Conservation (phyloP, 2,888 invertebrate species). For the Teleogryllus oceanicus region DNA sequence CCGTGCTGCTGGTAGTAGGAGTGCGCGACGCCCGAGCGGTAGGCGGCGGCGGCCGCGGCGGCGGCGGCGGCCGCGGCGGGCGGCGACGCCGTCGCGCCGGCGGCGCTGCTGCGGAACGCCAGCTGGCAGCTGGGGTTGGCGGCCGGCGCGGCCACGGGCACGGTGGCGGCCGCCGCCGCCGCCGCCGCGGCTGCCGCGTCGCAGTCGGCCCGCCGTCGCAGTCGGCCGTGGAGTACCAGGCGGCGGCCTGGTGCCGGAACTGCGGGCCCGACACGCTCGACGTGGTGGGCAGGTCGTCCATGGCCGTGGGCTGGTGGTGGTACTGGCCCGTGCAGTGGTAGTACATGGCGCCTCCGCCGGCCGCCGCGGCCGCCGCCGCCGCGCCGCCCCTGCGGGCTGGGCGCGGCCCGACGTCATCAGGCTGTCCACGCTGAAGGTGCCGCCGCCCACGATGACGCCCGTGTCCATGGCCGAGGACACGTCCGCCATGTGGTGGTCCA, state of each 20-base stretch:
- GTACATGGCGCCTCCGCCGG: conserved; percentile 42
- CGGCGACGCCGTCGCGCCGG: conserved; percentile 49
- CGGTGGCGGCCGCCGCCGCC: conserved; percentile 41
- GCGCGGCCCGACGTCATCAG: conserved; percentile 54
- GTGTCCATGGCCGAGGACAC: conserved; percentile 31
- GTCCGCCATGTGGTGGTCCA: conserved; percentile 40
- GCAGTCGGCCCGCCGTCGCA: conserved; percentile 47
- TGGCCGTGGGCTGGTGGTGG: conserved; percentile 44
- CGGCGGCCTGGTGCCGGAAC: conserved; percentile 45
- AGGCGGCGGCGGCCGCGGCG: conserved; percentile 50
- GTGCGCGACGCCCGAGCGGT: conserved; percentile 49
- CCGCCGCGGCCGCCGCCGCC: conserved; percentile 37
- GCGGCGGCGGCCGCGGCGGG: background rate
- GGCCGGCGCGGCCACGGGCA: conserved; percentile 45
- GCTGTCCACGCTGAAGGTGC: conserved; percentile 59
- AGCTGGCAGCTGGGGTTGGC: conserved; percentile 49
- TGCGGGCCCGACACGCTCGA: conserved; percentile 36
- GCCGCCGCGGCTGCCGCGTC: conserved; percentile 50
- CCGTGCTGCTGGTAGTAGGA: conserved; percentile 58
- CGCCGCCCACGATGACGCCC: conserved; percentile 42
- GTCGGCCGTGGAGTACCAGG: conserved; percentile 28
- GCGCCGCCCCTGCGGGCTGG: too few species aligned
- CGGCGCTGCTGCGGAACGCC: conserved; percentile 55
- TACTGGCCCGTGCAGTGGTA: conserved; percentile 20
- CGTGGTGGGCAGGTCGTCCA: conserved; percentile 37